Percentiles rank a stretch among this genome's conserved stretches.
phyloP scores from a whole-genome alignment of 2,113 vertebrate species.

The Bettongia penicillata region DNA sequence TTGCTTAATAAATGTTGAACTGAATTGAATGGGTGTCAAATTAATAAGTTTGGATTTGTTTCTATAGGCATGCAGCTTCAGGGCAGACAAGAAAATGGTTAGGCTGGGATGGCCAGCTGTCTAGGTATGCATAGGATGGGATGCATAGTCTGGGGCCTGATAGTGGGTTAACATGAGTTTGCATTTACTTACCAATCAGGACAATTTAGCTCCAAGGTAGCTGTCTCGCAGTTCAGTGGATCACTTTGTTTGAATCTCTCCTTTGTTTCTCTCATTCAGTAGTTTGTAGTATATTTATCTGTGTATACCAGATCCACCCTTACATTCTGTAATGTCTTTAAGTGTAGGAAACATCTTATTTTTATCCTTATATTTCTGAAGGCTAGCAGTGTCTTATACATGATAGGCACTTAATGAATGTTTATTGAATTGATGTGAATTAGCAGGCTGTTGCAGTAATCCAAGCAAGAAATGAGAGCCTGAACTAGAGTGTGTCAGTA shows the following conservation, averaged over 20 bases:
- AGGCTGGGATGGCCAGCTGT: background rate
- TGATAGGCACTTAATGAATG: background rate
- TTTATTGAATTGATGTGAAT: background rate
- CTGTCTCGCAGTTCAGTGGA: background rate
- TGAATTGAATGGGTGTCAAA: background rate
- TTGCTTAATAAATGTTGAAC: background rate
- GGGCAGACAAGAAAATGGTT: background rate
- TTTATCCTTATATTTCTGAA: background rate
- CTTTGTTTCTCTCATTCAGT: background rate
- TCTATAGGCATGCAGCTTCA: background rate
- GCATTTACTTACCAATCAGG: background rate
- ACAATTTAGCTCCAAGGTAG: background rate
- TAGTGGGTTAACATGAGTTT: background rate
- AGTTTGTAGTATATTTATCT: background rate
- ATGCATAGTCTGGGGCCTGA: background rate
- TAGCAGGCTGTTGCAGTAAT: background rate
- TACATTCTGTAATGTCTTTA: background rate
- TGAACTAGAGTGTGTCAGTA: background rate
- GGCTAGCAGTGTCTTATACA: background rate
- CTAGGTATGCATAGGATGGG: no score
- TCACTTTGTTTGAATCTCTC: background rate
- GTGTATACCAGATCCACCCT: background rate
- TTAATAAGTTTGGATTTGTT: background rate
- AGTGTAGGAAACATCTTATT: background rate
- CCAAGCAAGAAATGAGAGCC: background rate